A percentile compares a stretch with the other conserved stretches of the same genome.
Conservation (phyloP, 1,140 invertebrate species). For the Drosophila setifemur region DNA sequence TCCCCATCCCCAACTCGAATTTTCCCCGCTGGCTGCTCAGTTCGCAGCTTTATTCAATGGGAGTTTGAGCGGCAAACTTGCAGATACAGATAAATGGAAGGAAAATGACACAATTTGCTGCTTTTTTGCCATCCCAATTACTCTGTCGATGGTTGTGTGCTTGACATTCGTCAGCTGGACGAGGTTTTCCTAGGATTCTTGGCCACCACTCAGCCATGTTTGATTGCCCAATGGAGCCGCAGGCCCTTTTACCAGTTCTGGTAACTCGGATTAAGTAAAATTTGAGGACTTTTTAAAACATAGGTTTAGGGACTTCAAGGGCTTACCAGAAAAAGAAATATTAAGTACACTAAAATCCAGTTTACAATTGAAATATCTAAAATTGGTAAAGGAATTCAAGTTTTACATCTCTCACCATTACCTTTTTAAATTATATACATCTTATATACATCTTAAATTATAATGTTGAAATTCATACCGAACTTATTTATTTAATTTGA, state of each 20-base stretch:
- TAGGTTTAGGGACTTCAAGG: too few relatives aligned
- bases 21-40: slow-evolving; percentile 17
- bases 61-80: slow-evolving; percentile 49
- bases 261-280: slow-evolving; percentile 7
- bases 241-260: slow-evolving; percentile 9
- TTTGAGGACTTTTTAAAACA: not conserved
- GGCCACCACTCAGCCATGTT: slow-evolving; percentile 24
- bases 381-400: too few relatives aligned
- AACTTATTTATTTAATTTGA: too few relatives aligned
- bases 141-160: slow-evolving; percentile 34
- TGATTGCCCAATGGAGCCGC: slow-evolving; percentile 24
- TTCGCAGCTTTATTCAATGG: slow-evolving; percentile 58
- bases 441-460: too few relatives aligned
- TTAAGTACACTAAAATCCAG: too few relatives aligned
- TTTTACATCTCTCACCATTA: too few relatives aligned
- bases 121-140: slow-evolving; percentile 34
- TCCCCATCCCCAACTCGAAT: not conserved
- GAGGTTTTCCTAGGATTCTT: slow-evolving; percentile 11
- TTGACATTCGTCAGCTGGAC: slow-evolving; percentile 44
- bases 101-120: slow-evolving; percentile 71
- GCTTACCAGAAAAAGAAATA: too few relatives aligned
- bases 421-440: too few relatives aligned
- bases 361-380: too few relatives aligned
- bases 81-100: slow-evolving; percentile 54
- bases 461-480: too few relatives aligned